Evolutionary conservation across 2,888 invertebrate species (phyloP).

Genomic region (Papilio gigon): DNA sequence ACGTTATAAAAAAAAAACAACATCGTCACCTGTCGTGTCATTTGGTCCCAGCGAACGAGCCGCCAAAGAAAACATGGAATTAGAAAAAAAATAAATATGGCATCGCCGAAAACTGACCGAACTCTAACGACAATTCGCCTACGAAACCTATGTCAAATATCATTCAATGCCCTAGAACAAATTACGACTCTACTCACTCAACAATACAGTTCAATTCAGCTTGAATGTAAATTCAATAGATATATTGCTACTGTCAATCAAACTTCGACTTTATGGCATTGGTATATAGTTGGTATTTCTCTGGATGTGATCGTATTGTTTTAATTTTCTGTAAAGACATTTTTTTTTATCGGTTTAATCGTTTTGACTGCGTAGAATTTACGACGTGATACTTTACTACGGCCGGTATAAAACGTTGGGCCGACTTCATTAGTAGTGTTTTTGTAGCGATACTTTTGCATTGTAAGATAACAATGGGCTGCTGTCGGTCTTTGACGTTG

Average conservation of each 20-base stretch:
- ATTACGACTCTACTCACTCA: slow-evolving; percentile 42
- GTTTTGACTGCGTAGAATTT: slow-evolving; percentile 81
- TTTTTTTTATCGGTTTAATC: slow-evolving; percentile 68
- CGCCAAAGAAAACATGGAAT: slow-evolving; percentile 78
- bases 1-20: slow-evolving; percentile 57
- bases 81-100: slow-evolving; percentile 64
- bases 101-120: slow-evolving; percentile 74
- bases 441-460: slow-evolving; percentile 61
- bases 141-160: slow-evolving; percentile 46
- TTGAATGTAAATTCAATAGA: not conserved
- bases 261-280: not conserved
- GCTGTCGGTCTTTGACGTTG: slow-evolving; percentile 56
- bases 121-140: slow-evolving; percentile 65
- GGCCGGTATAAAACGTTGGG: slow-evolving; percentile 72
- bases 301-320: slow-evolving; percentile 2
- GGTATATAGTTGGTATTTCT: not conserved
- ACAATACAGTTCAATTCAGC: slow-evolving; percentile 39
- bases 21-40: slow-evolving; percentile 82
- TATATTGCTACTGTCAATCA: not conserved
- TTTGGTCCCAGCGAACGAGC: slow-evolving; percentile 79
- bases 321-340: slow-evolving; percentile 54
- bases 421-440: slow-evolving; percentile 76
- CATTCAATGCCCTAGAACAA: slow-evolving; percentile 43
- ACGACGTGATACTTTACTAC: slow-evolving; percentile 77
- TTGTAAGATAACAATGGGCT: slow-evolving; percentile 66